Evolutionary conservation across 2,888 invertebrate genomes (phyloP), one percentile per base, ranked within the genome.

Genomic region (Chrysolina haemoptera): DNA sequence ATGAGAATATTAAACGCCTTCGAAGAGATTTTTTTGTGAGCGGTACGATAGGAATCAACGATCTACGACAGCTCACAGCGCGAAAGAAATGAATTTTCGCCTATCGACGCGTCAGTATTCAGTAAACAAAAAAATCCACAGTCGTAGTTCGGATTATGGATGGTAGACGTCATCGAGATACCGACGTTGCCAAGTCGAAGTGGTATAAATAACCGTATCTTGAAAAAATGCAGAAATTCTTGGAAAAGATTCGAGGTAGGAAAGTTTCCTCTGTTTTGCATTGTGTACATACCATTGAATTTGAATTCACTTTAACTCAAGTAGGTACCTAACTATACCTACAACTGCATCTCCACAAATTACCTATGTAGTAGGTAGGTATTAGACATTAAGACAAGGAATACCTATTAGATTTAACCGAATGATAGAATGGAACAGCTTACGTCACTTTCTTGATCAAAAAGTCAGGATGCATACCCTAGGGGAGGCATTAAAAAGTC

Each of bases 1-100:
- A 66, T 70, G 74, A 55, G 63, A 70, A 74, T 48, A 50, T 53
- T 41, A 66, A 59, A 70, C 55, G 69, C 20, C 22, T 35, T 59
- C 27, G n/a, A 27, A 4, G 50, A 16, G 11, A 12, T 18, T 4
- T 50, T 50, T 50, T 59, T 10, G 59, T 14, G 9, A 27, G n/a
- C 59, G 59, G 18, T 53, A 53, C 11, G 53, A n/a, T n/a, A n/a
- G n/a, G n/a, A 18, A 53, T 53, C 53, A 53, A 20, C 53, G 5
- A 53, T 53, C 53, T 53, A 18, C 48, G 48, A 43, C 14, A 0
- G 43, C 12, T 11, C 1, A 43, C 5, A 4, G 10, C 11, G 43
- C 43, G 43, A 43, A 43, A 43, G 14, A 6, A 3, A 35, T 35
- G 4, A 35, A 4, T 35, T 35, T 35, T 35, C 35, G 35, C 35